These are phyloP conservation scores for Lasius platythorax DNA, from an alignment of 2,888 invertebrate species.

Conservation along the genomic window DNA sequence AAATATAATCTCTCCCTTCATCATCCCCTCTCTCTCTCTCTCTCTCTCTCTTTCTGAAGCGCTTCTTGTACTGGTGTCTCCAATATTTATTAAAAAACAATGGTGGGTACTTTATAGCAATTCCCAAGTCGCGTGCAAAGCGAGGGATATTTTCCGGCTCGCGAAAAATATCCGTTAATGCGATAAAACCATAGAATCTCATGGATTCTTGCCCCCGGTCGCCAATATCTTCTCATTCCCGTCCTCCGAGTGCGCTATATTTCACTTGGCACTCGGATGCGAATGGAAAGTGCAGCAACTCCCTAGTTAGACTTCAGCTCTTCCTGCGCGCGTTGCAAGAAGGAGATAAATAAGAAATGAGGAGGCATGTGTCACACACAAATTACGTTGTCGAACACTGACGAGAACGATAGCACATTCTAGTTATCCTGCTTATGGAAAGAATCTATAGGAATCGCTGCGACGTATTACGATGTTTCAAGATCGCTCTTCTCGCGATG, in stretches of 20 bases:
- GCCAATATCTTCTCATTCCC: conserved; percentile 68
- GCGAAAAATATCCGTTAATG: conserved; percentile 61
- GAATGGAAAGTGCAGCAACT: conserved; percentile 45
- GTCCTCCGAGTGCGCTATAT: conserved; percentile 55
- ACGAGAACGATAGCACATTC: conserved; percentile 52
- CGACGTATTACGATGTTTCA: not conserved
- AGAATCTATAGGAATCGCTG: not conserved
- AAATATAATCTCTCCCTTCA: too few relatives aligned
- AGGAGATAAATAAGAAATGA: conserved; percentile 71
- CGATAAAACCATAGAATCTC: conserved; percentile 73
- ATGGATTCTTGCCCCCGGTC: conserved; percentile 59
- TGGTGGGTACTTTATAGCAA: not conserved
- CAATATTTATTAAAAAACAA: not conserved
- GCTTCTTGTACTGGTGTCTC: not conserved
- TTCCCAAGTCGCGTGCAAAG: conserved; percentile 13
- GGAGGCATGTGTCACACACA: conserved; percentile 73
- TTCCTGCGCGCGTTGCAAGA: conserved; percentile 35
- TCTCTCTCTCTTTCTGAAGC: not conserved
- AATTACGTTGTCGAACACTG: conserved; percentile 72
- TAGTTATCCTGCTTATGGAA: not conserved
- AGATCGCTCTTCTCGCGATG: not conserved
- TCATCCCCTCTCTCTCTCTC: too few relatives aligned
- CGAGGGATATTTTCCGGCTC: conserved; percentile 69
- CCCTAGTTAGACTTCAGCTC: conserved; percentile 18
- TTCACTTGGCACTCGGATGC: conserved; percentile 37